These are phyloP conservation scores for Hypothenemus hampei DNA, from an alignment of 1,140 invertebrate genomes.

Conservation along the genomic window DNA sequence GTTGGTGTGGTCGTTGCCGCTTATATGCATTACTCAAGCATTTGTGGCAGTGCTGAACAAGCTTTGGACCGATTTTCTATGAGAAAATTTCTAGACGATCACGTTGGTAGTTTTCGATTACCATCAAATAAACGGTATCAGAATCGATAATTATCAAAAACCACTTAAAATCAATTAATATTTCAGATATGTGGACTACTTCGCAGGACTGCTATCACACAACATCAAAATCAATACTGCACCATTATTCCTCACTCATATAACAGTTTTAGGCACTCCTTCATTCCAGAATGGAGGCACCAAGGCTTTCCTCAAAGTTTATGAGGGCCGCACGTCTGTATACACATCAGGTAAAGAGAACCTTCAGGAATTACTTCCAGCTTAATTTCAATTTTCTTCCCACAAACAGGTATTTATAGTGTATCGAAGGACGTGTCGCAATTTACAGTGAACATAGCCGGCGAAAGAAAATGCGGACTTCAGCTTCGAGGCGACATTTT, in stretches of 20 bases:
- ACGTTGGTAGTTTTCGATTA: slow-evolving; percentile 70
- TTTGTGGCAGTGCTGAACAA: slow-evolving; percentile 84
- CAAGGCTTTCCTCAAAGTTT: slow-evolving; percentile 75
- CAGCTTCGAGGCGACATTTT: slow-evolving; percentile 83
- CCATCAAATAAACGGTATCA: slow-evolving; percentile 84
- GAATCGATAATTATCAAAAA: slow-evolving; percentile 10
- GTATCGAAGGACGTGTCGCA: slow-evolving; percentile 55
- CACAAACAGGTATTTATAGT: slow-evolving; percentile 69
- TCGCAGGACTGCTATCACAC: slow-evolving; percentile 83
- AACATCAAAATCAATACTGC: slow-evolving; percentile 81
- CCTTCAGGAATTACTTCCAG: not conserved
- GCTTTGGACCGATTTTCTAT: slow-evolving; percentile 88
- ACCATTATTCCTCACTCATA: slow-evolving; percentile 79
- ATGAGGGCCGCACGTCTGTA: slow-evolving; percentile 81
- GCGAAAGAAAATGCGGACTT: slow-evolving; percentile 57
- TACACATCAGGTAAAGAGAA: slow-evolving; percentile 66
- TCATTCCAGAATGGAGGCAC: slow-evolving; percentile 70
- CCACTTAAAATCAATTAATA: not conserved
- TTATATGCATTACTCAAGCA: slow-evolving; percentile 91
- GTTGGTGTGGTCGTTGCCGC: slow-evolving; percentile 83
- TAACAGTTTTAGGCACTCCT: slow-evolving; percentile 79
- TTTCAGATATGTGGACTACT: slow-evolving; percentile 81
- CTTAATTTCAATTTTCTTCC: slow-evolving; percentile 16
- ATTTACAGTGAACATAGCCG: slow-evolving; percentile 67
- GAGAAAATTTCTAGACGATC: slow-evolving; percentile 85